Evolutionary conservation across 2,797 vertebrate species (phyloP).

Genomic region (Chelidonichthys spinosus): DNA sequence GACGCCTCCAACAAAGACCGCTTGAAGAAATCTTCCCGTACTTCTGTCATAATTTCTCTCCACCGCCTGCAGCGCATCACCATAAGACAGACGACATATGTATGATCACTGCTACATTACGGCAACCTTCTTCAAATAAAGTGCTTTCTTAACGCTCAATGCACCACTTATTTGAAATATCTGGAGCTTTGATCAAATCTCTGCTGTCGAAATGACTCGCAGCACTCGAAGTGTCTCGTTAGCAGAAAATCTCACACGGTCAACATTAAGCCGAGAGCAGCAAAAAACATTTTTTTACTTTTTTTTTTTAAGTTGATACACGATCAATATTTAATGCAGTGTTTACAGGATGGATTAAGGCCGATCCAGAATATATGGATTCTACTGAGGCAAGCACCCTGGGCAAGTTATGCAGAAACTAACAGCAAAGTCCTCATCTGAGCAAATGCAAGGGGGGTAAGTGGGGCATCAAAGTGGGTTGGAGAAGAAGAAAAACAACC

Average conservation of each 20-base stretch:
- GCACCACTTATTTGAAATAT: conserved; percentile 49
- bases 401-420: conserved; percentile 45
- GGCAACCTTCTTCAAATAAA: conserved; percentile 30
- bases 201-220: conserved; percentile 29
- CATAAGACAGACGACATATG: conserved; percentile 11
- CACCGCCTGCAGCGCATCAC: conserved; percentile 11
- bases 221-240: conserved; percentile 59
- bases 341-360: conserved; percentile 58
- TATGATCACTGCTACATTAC: conserved; percentile 14
- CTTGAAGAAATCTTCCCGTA: background rate
- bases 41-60: conserved; percentile 16
- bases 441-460: conserved; percentile 35
- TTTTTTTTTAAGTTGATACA: conserved; percentile 15
- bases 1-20: conserved; percentile 15
- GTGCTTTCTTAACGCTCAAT: conserved; percentile 20
- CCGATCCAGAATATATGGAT: conserved; percentile 51
- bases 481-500: background rate
- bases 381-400: conserved; percentile 51
- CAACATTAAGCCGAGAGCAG: conserved; percentile 38
- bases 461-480: conserved; percentile 53
- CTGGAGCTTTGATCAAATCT: conserved; percentile 61
- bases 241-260: conserved; percentile 40
- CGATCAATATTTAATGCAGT: conserved; percentile 74
- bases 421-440: conserved; percentile 30
- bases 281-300: background rate